Percentiles rank a stretch among this genome's conserved stretches.
phyloP scores from a whole-genome alignment of 1,140 invertebrate genomes.

The Drosophila ficusphila region DNA sequence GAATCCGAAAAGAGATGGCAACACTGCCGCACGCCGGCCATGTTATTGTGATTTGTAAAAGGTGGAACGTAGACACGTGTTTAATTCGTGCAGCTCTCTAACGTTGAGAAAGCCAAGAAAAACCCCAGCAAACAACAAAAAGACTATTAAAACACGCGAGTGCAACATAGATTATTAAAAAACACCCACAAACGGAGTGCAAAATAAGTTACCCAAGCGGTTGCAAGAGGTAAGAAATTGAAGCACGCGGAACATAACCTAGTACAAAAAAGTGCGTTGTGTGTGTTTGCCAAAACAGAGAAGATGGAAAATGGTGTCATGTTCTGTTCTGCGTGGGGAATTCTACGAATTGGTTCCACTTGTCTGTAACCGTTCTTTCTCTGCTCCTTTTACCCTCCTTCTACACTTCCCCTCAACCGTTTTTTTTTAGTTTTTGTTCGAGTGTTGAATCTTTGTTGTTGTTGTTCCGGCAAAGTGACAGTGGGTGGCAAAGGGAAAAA shows the following conservation, averaged over 20 bases:
- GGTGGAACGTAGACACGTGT: constrained; percentile 82
- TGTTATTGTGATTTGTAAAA: constrained; percentile 84
- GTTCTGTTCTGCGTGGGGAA: constrained; percentile 17
- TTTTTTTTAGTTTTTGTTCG: constrained; percentile 37
- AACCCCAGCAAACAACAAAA: constrained; percentile 36
- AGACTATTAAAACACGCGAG: constrained; percentile 15
- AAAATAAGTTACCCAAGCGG: constrained; percentile 54
- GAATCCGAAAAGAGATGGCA: constrained; percentile 48
- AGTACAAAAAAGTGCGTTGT: constrained; percentile 56
- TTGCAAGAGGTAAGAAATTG: constrained; percentile 63
- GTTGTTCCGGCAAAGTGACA: constrained; percentile 30
- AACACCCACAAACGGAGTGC: constrained; percentile 22
- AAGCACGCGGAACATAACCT: constrained; percentile 80
- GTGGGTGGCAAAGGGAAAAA: constrained; percentile 19
- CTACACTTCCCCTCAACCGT: constrained; percentile 6
- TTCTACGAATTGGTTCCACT: constrained; percentile 1
- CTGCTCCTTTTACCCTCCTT: neutral
- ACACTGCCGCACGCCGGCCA: constrained; percentile 79
- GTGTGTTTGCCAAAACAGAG: constrained; percentile 33
- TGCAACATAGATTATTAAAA: neutral
- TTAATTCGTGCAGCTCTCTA: constrained; percentile 66
- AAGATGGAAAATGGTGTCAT: constrained; percentile 67
- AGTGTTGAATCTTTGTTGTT: constrained; percentile 39
- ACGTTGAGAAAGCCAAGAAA: constrained; percentile 48
- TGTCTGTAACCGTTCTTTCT: neutral